phyloP scores from a whole-genome alignment of 2,113 vertebrate species.

The Porphyrio hochstetteri region DNA sequence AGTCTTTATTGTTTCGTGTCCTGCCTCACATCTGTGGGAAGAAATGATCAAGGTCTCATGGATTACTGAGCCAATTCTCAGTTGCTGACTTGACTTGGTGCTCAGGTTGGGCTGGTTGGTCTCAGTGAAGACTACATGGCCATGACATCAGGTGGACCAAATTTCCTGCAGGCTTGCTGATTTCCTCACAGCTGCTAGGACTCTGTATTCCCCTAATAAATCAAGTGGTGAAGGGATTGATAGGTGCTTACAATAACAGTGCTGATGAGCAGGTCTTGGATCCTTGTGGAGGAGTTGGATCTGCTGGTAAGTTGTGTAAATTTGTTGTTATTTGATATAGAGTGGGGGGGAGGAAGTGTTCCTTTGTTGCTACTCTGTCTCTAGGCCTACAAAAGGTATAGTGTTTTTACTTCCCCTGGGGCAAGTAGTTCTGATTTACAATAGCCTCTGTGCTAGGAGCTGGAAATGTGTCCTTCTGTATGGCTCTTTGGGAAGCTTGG shows the following conservation, averaged over 20 bases:
- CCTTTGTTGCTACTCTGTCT: too few species aligned
- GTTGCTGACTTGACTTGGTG: too few species aligned
- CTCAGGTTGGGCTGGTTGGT: not conserved
- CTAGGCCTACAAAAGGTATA: not conserved
- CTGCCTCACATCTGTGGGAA: rapidly evolving
- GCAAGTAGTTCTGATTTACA: not conserved
- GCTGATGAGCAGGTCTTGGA: not conserved
- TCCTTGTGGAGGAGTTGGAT: not conserved
- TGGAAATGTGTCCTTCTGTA: not conserved
- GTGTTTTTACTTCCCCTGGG: not conserved
- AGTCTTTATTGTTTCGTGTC: not conserved
- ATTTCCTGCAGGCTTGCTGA: not conserved
- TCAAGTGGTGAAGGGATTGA: rapidly evolving
- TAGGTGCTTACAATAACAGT: rapidly evolving
- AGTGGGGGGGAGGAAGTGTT: rapidly evolving
- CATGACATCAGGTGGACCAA: rapidly evolving
- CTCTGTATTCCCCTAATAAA: not conserved
- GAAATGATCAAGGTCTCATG: not conserved
- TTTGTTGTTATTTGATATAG: not conserved
- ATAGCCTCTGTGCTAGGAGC: not conserved
- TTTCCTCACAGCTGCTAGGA: not conserved
- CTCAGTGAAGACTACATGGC: not conserved
- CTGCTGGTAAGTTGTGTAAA: not conserved
- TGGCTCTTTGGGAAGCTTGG: not conserved
- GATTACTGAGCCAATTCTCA: not conserved